Base-by-base conservation (phyloP, 2,113 vertebrate genomes). In the Ancistrus triradiatus region DNA sequence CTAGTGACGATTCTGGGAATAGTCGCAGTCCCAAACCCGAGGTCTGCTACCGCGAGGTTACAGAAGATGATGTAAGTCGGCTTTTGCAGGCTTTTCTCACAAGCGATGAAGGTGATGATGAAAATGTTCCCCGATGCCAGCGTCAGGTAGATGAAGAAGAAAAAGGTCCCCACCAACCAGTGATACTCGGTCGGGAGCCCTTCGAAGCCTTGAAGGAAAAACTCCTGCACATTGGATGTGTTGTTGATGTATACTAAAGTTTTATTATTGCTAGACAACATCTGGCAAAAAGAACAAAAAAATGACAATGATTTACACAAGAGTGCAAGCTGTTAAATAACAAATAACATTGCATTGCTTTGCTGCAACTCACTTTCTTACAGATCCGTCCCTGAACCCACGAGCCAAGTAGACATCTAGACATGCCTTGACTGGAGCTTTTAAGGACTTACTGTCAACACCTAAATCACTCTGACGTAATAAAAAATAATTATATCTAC, bases 1-100 rank as follows among this genome's bases (percentile, higher is more conserved):
- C 58, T 81, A 18, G 76, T 35, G 13, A 84, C 81, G 50, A 81
- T 67, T 69, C 73, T 82, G 1, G 83, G 83, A 4, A 86, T 72
- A 10, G 79, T 84, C 37, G 75, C 73, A 1, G 38, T 21, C 2
- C 79, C 76, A 35, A 83, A 83, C 2, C 40, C 0, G 0, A 84
- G 7, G 62, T 86, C 84, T 43, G 76, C 68, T 50, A 81, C 13
- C 15, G 83, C 81, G 3, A 85, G 72, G 58, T 81, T 68, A 37
- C 56, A 82, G 66, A 84, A 80, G 27, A 84, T 80, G 4, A 75
- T 8, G 11, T 85, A 85, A 0, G 74, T 73, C 14, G 83, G 74
- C 46, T 81, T 86, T 42, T 83, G 77, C 28, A 85, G 72, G 48
- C 33, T 49, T 66, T 50, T 67, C 1, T 81, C 76, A 13, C 7